A percentile compares a stretch with the other conserved stretches of the same genome.
Evolutionary conservation across 2,888 invertebrate species (phyloP).

Genomic region (Chrysodeixis includens): DNA sequence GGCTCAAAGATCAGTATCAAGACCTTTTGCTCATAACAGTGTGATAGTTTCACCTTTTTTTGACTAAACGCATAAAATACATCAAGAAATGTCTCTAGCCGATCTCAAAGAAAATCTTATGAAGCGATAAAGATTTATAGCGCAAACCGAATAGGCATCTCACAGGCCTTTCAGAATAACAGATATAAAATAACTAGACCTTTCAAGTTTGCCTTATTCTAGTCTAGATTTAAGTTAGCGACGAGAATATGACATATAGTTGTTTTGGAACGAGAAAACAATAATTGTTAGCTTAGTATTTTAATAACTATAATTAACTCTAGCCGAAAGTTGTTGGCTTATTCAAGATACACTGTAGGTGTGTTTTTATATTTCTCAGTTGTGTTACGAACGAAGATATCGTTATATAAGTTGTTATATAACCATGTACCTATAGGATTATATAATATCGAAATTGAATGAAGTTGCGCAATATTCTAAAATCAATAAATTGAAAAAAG

Average conservation of each 20-base stretch:
- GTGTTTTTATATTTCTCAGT: too few relatives aligned
- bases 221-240: background rate
- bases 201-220: background rate
- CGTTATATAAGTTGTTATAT: too few relatives aligned
- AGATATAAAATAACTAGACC: background rate
- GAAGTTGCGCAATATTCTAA: too few relatives aligned
- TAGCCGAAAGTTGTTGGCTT: too few relatives aligned
- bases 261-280: too few relatives aligned
- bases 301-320: too few relatives aligned
- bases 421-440: too few relatives aligned
- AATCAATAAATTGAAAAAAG: too few relatives aligned
- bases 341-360: too few relatives aligned
- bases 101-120: conserved; percentile 3
- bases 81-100: background rate
- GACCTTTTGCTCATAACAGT: background rate
- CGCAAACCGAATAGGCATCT: background rate
- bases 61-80: conserved; percentile 1
- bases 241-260: background rate
- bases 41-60: background rate
- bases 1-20: background rate
- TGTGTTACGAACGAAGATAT: too few relatives aligned
- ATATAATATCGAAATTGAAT: too few relatives aligned
- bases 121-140: conserved; percentile 1
- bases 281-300: too few relatives aligned
- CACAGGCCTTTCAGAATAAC: background rate